Evolutionary conservation across 53 echinoderm and acorn worm species (phyloP).

Genomic region (Mesocentrotus franciscanus): DNA sequence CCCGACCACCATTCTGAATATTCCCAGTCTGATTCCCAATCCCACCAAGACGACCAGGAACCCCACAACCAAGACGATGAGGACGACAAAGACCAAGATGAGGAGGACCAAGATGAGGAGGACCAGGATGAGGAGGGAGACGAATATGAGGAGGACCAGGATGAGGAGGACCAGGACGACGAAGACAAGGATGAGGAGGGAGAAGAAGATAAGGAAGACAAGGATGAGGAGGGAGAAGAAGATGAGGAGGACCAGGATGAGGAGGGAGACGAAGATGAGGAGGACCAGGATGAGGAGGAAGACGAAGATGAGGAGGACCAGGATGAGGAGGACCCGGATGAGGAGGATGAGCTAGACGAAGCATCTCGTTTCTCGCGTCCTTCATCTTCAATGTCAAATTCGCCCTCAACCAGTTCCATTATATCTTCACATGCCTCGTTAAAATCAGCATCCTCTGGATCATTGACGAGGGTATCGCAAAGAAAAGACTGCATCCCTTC

Average conservation of each 20-base stretch:
- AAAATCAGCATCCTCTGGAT: conserved; percentile 45
- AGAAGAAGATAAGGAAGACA: neutral
- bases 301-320: neutral
- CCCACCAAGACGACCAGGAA: conserved; percentile 28
- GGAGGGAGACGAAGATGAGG: neutral
- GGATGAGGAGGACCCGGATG: neutral
- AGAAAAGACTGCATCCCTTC: neutral
- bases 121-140: neutral
- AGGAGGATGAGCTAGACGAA: neutral
- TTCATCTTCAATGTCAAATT: conserved; percentile 30
- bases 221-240: neutral
- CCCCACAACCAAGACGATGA: conserved; percentile 42
- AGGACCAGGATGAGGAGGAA: neutral
- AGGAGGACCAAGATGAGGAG: neutral
- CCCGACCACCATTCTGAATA: conserved; percentile 37
- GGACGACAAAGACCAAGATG: neutral
- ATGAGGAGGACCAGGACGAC: neutral
- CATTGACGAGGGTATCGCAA: conserved; percentile 38
- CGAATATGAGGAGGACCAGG: neutral
- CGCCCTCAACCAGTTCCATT: conserved; percentile 12
- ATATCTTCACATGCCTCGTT: conserved; percentile 24
- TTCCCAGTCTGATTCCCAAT: neutral
- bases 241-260: neutral
- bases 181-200: neutral
- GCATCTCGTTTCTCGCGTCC: neutral